phyloP scores from a whole-genome alignment of 2,113 vertebrate species.

The Proteles cristata region DNA sequence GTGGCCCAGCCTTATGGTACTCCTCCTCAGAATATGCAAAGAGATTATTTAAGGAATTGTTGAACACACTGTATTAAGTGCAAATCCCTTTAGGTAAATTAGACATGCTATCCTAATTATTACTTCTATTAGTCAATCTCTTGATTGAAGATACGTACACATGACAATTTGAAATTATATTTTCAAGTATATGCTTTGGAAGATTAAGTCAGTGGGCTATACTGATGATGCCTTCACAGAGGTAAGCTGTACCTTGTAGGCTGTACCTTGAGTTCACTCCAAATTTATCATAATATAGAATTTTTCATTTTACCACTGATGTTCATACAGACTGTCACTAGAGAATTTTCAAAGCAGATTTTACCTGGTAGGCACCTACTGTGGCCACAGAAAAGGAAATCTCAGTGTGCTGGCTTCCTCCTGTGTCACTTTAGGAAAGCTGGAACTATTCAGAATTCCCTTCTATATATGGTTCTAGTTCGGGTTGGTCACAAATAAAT shows the following conservation, averaged over 20 bases:
- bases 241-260: not conserved
- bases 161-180: constrained; percentile 25
- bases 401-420: constrained; percentile 7
- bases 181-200: constrained; percentile 36
- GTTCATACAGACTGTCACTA: not conserved
- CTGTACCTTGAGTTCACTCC: not conserved
- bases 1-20: not conserved
- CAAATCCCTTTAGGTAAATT: constrained; percentile 13
- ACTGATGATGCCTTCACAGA: not conserved
- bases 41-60: not conserved
- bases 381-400: not conserved
- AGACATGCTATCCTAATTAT: constrained; percentile 24
- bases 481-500: not conserved
- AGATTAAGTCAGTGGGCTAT: not conserved
- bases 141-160: constrained; percentile 30
- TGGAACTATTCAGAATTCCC: not conserved
- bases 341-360: constrained; percentile 29
- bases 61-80: not conserved
- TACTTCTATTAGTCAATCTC: constrained; percentile 23
- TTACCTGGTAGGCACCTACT: not conserved
- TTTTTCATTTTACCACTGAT: constrained; percentile 39
- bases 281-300: not conserved
- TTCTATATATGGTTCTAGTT: not conserved
- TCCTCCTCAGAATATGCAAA: not conserved
- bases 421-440: not conserved